Conservation (phyloP, 2,113 vertebrate genomes). For the Sebastes schlegelii region DNA sequence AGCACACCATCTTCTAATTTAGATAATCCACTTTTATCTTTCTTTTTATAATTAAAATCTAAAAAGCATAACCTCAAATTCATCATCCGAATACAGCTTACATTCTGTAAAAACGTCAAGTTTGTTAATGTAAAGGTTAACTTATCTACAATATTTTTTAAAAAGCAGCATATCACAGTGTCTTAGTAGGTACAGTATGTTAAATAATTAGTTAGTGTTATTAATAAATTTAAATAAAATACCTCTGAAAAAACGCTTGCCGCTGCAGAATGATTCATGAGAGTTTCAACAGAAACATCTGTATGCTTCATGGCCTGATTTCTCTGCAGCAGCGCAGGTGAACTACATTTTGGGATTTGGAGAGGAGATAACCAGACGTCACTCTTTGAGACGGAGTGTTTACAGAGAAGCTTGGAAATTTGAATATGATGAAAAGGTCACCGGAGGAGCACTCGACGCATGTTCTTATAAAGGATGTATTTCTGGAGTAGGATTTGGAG, state of each 20-base stretch:
- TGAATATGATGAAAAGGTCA: constrained; percentile 56
- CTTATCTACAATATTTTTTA: not conserved
- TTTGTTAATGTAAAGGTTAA: not conserved
- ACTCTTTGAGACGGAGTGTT: constrained; percentile 46
- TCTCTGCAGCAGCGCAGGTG: constrained; percentile 15
- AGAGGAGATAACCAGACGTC: constrained; percentile 48
- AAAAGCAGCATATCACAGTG: not conserved
- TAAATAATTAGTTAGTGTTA: not conserved
- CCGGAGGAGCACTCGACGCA: constrained; percentile 32
- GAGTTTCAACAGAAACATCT: constrained; percentile 3
- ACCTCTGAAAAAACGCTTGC: not conserved
- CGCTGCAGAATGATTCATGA: not conserved
- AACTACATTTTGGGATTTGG: constrained; percentile 19
- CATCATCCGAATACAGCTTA: not conserved
- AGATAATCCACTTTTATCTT: not conserved
- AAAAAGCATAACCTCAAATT: not conserved
- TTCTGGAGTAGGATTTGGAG: constrained; percentile 28
- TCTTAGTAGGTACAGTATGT: not conserved
- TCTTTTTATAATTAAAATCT: constrained; percentile 1
- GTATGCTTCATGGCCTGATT: not conserved
- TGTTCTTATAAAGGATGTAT: constrained; percentile 35
- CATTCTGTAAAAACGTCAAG: not conserved
- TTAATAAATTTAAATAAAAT: not conserved
- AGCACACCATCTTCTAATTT: not conserved
- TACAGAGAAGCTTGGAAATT: constrained; percentile 37